A percentile compares a stretch with the other conserved stretches of the same genome.
Conservation (phyloP, 2,113 vertebrate species). For the Grus americana region DNA sequence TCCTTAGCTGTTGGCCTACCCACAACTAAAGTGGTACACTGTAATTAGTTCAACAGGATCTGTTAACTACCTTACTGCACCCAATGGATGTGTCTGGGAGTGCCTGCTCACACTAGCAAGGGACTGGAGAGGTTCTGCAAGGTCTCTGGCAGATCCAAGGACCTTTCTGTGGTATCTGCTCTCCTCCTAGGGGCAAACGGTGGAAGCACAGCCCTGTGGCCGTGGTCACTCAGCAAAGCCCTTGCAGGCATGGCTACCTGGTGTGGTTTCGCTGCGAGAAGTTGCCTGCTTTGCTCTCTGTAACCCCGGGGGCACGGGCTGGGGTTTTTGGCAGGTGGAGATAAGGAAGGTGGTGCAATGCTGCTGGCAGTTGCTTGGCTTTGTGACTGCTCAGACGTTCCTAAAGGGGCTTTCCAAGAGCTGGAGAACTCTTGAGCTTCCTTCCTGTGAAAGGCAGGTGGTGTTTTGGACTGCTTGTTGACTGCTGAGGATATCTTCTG, state of each 20-base stretch:
- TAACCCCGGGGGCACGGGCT: background rate
- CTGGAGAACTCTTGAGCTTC: constrained; percentile 11
- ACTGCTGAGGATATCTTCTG: background rate
- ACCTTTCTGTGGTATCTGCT: constrained; percentile 61
- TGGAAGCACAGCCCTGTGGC: constrained; percentile 56
- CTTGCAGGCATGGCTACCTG: background rate
- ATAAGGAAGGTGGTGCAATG: background rate
- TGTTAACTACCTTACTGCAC: background rate
- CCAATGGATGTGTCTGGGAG: background rate
- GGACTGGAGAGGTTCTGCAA: background rate
- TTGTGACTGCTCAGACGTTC: constrained; percentile 29
- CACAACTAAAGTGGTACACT: background rate
- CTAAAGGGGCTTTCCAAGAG: constrained; percentile 28
- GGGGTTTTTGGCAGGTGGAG: background rate
- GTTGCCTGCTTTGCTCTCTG: background rate
- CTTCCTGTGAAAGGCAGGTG: constrained; percentile 14
- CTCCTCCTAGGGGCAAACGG: constrained; percentile 75
- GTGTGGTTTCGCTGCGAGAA: background rate
- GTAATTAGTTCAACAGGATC: background rate
- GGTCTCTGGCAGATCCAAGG: background rate
- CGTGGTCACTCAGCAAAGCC: background rate
- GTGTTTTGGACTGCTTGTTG: background rate
- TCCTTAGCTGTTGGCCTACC: background rate
- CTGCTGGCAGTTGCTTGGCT: background rate
- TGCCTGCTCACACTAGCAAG: fast-evolving